phyloP scores from a whole-genome alignment of 2,888 invertebrate genomes.

The Zygothrica quintamaculata region DNA sequence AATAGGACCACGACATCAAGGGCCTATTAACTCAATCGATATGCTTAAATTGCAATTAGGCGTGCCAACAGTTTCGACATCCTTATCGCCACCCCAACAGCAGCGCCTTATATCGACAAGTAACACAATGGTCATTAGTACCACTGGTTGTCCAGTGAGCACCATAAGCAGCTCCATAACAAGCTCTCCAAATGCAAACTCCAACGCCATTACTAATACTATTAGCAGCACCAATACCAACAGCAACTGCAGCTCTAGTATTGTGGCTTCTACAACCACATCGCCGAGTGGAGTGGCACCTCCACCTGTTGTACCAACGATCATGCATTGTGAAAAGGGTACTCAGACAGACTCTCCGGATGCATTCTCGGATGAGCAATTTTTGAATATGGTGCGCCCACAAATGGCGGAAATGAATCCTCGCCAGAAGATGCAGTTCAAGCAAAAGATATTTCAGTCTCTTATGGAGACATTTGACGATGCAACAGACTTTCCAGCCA shows the following conservation, averaged over 20 bases:
- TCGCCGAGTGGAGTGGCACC: constrained; percentile 24
- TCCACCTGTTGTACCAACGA: neutral
- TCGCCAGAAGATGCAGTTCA: constrained; percentile 81
- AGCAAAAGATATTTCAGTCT: constrained; percentile 72
- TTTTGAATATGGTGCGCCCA: constrained; percentile 66
- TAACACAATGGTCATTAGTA: constrained; percentile 40
- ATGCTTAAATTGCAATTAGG: neutral
- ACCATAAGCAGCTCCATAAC: neutral
- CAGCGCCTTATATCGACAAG: constrained; percentile 16
- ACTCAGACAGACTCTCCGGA: constrained; percentile 34
- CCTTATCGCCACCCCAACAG: constrained; percentile 1
- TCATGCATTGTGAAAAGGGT: constrained; percentile 41
- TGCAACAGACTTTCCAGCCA: constrained; percentile 66
- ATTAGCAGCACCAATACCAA: too few relatives aligned
- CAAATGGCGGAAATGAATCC: constrained; percentile 79
- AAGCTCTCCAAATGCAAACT: neutral
- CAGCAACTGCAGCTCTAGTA: neutral
- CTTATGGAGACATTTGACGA: constrained; percentile 81
- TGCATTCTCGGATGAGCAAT: constrained; percentile 65
- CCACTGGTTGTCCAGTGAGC: constrained; percentile 11
- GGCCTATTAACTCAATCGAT: neutral
- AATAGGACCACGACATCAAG: constrained; percentile 1
- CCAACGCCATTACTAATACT: too few relatives aligned
- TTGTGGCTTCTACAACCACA: constrained; percentile 31
- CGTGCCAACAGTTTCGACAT: neutral